A percentile compares a stretch with the other conserved stretches of the same genome.
Evolutionary conservation across 2,888 invertebrate species (phyloP).

Genomic region (Lasius platythorax): DNA sequence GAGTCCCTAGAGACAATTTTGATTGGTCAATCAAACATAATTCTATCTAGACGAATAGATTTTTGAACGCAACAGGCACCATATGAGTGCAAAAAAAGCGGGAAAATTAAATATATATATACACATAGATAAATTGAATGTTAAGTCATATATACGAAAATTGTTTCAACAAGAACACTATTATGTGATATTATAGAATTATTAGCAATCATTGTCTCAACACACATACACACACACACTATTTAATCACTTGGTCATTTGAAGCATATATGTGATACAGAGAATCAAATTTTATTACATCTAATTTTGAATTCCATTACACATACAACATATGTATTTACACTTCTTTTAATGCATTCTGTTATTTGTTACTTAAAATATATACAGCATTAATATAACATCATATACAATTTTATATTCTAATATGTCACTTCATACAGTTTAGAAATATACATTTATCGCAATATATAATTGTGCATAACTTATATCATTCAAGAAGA

Average conservation of each 20-base stretch:
- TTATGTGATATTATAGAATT: background rate
- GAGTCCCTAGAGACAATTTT: background rate
- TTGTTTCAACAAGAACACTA: background rate
- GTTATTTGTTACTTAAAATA: background rate
- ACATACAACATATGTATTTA: background rate
- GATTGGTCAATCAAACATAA: background rate
- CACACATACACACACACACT: background rate
- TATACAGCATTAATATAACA: background rate
- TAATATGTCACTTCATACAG: background rate
- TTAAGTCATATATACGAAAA: background rate
- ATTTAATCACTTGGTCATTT: background rate
- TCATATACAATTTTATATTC: background rate
- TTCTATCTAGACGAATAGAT: background rate
- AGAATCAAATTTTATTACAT: constrained; percentile 4
- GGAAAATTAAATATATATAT: background rate
- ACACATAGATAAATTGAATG: background rate
- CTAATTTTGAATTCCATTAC: background rate
- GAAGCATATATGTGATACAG: background rate
- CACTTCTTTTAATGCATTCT: background rate
- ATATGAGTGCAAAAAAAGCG: background rate
- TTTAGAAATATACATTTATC: background rate
- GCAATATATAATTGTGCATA: background rate
- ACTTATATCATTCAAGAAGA: background rate
- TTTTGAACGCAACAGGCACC: background rate
- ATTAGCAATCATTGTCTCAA: background rate